Evolutionary conservation across 23 tunicate genomes (phyloP), one percentile per base, ranked within the genome.

Genomic region (Phallusia fumigata): DNA sequence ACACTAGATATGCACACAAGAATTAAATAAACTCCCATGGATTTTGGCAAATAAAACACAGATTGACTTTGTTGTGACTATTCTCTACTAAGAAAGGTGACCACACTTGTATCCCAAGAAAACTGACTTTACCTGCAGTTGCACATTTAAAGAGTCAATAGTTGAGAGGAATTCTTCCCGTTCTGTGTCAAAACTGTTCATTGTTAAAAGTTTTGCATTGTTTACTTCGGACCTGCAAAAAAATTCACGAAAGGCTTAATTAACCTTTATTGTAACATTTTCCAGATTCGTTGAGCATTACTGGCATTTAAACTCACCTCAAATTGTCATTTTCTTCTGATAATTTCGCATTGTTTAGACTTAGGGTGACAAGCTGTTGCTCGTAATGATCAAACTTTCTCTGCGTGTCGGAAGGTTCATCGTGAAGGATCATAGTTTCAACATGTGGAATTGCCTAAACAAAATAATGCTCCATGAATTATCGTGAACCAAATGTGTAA

Each of bases 251-350:
- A n/a, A n/a, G n/a, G n/a, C n/a, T n/a, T n/a, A n/a, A n/a, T n/a
- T 19, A 78, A 64, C 50, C 5, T 35, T 36, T 19, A 78, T 44
- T 78, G 74, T 28, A 5, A 18, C 6, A 3, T 75, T 75, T 75
- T 36, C 1, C 10, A 5, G 47, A 40, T 5, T 40, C 8, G 16
- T 6, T 13, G 3, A 6, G 11, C 28, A 22, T 6, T 58, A 6
- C 28, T 58, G 26, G 28, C 8, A 58, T 6, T 21, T 6, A 22
- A 58, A 64, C 78, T 0, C 52, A 94, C 87, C 88, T 82, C 44
- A 94, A 83, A 47, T 94, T 94, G 45, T 94, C 98, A 82, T 94
- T 89, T 47, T 94, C 98, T 89, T 94, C 98, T 34, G 75, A 81
- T 32, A 94, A 53, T 28, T 86, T 84, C 11, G 98, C 98, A 86